phyloP scores from a whole-genome alignment of 1,140 invertebrate genomes.

The Drosophila equinoxialis region DNA sequence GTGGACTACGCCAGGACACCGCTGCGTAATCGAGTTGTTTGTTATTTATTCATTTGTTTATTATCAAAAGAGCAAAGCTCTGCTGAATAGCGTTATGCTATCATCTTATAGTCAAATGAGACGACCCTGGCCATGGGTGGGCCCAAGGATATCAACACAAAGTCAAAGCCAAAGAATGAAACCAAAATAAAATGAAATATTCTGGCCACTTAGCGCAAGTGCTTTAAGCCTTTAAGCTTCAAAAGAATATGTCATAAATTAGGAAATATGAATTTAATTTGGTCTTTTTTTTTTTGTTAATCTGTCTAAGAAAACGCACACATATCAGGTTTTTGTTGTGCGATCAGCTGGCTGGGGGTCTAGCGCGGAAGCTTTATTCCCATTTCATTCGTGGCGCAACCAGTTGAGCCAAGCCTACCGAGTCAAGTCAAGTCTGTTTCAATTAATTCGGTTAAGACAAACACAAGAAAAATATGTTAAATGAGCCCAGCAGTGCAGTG shows the following conservation, averaged over 20 bases:
- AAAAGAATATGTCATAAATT: constrained; percentile 14
- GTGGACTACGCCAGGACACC: constrained; percentile 48
- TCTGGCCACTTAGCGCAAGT: constrained; percentile 6
- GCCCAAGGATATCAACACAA: constrained; percentile 25
- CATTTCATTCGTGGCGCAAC: constrained; percentile 26
- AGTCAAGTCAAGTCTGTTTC: constrained; percentile 27
- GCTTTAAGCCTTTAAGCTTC: constrained; percentile 18
- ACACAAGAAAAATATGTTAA: constrained; percentile 51
- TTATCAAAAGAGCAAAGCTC: constrained; percentile 4
- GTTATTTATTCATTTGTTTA: constrained; percentile 62
- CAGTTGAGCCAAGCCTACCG: constrained; percentile 8
- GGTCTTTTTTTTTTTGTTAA: constrained; percentile 52
- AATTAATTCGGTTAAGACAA: constrained; percentile 50
- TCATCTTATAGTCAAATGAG: constrained; percentile 34
- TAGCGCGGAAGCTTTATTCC: constrained; percentile 30
- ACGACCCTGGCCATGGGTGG: constrained; percentile 17
- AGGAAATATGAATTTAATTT: background rate
- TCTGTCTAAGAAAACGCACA: constrained; percentile 11
- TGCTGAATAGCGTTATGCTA: constrained; percentile 62
- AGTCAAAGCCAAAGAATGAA: background rate
- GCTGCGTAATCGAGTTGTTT: constrained; percentile 78
- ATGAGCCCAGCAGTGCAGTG: constrained; percentile 27
- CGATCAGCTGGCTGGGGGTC: background rate
- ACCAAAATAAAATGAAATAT: background rate
- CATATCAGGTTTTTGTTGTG: constrained; percentile 27